Evolutionary conservation across 2,797 vertebrate genomes (phyloP).

Genomic region (Phylloscopus collybita): DNA sequence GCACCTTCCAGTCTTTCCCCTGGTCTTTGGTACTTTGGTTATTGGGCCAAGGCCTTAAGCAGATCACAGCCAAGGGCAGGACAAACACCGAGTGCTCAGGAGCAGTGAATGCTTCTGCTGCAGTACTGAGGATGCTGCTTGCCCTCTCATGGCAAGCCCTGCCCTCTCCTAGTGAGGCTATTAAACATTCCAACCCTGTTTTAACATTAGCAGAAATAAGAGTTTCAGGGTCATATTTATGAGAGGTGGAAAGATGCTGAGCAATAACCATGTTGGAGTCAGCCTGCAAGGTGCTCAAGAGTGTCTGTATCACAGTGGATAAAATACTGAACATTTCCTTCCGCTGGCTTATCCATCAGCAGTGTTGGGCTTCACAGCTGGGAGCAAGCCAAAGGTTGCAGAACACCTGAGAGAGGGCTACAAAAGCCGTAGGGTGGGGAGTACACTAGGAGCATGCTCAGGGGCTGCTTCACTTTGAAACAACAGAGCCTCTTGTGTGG

Average conservation of each 20-base stretch:
- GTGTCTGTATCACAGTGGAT: background rate
- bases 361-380: background rate
- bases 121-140: background rate
- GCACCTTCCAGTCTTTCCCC: background rate
- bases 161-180: rapidly evolving
- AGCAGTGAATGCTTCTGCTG: background rate
- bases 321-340: rapidly evolving
- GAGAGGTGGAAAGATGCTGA: background rate
- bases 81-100: background rate
- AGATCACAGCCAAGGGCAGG: background rate
- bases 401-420: background rate
- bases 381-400: background rate
- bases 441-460: background rate
- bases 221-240: background rate
- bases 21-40: background rate
- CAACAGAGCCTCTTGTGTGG: background rate
- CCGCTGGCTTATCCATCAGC: background rate
- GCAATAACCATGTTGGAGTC: background rate
- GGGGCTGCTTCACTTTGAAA: background rate
- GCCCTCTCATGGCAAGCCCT: background rate
- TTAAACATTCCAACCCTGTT: background rate
- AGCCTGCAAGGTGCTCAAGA: rapidly evolving
- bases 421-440: background rate
- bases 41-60: background rate
- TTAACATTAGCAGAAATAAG: background rate